Evolutionary conservation across 2,888 invertebrate species (phyloP).

Genomic region (Dolomedes plantarius): DNA sequence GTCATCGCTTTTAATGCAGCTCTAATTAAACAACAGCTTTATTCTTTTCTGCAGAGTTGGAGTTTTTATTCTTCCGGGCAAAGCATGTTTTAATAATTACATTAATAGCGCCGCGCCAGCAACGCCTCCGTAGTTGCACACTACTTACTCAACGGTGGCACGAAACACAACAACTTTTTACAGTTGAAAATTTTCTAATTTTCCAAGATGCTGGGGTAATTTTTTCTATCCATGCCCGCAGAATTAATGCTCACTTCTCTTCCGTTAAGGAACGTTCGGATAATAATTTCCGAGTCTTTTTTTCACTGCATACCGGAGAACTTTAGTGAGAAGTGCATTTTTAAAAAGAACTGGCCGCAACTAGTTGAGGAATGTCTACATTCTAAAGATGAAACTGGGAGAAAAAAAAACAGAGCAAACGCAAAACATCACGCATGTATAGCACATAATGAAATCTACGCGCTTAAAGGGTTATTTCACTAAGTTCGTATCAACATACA

Average conservation of each 20-base stretch:
- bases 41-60: constrained; percentile 65
- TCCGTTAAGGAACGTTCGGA: constrained; percentile 50
- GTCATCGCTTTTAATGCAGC: constrained; percentile 72
- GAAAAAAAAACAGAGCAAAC: constrained; percentile 2
- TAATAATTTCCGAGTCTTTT: constrained; percentile 53
- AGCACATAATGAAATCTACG: constrained; percentile 31
- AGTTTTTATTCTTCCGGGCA: constrained; percentile 68
- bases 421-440: constrained; percentile 22
- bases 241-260: constrained; percentile 55
- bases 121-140: constrained; percentile 51
- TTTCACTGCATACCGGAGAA: constrained; percentile 19
- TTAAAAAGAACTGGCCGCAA: constrained; percentile 31
- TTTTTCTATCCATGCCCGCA: constrained; percentile 33
- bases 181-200: constrained; percentile 70
- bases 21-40: constrained; percentile 71
- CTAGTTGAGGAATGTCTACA: constrained; percentile 39
- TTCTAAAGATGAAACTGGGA: constrained; percentile 21
- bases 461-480: constrained; percentile 27
- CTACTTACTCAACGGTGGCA: constrained; percentile 64
- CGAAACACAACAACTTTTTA: constrained; percentile 66
- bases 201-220: constrained; percentile 44
- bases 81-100: constrained; percentile 72
- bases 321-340: constrained; percentile 23
- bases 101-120: constrained; percentile 59
- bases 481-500: constrained; percentile 25